Conservation (phyloP, 2,113 vertebrate genomes). For the Macaca mulatta region DNA sequence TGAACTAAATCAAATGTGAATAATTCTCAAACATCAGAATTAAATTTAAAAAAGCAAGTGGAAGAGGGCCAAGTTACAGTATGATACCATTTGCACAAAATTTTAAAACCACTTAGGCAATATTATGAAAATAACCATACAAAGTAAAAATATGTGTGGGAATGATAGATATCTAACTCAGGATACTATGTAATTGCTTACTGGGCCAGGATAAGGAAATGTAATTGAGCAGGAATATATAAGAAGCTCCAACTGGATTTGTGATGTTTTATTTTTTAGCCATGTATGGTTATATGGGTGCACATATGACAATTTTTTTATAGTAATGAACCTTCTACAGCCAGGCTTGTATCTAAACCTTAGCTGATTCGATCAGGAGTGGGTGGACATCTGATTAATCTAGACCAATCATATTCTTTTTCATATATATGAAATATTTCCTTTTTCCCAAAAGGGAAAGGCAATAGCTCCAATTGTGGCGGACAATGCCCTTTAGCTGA, state of each 20-base stretch:
- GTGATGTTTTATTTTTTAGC: not conserved
- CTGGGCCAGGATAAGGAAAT: not conserved
- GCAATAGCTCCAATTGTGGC: not conserved
- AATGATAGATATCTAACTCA: not conserved
- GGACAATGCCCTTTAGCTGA: not conserved
- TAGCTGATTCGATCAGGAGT: not conserved
- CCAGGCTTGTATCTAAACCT: not conserved
- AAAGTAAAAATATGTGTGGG: not conserved
- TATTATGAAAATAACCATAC: slow-evolving; percentile 2
- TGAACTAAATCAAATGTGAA: not conserved
- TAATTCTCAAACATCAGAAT: not conserved
- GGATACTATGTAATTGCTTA: not conserved
- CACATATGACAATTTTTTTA: not conserved
- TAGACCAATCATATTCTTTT: not conserved
- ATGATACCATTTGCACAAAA: not conserved
- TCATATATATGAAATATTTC: not conserved
- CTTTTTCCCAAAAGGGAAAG: not conserved
- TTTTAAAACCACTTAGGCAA: not conserved
- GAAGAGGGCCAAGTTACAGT: not conserved
- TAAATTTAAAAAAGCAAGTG: not conserved
- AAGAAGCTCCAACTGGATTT: not conserved
- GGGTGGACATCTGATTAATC: not conserved
- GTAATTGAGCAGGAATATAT: not conserved
- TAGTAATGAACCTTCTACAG: not conserved
- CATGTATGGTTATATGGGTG: not conserved